phyloP scores from a whole-genome alignment of 2,113 vertebrate species.

The Rhinoderma darwinii region DNA sequence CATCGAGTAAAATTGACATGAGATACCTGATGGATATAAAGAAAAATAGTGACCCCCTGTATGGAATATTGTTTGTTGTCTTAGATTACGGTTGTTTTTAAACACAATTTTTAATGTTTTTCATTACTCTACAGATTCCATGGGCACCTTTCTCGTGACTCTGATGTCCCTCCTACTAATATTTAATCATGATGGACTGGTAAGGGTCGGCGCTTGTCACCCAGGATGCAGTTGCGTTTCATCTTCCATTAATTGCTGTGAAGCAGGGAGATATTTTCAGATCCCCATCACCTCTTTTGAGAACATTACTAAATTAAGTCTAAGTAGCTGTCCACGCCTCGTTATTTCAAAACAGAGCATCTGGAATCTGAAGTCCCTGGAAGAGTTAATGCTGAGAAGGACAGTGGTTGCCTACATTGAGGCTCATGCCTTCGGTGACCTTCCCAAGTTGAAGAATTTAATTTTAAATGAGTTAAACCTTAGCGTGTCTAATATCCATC shows the following conservation, averaged over 20 bases:
- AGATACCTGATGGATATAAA: too few species aligned
- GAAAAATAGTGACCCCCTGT: too few species aligned
- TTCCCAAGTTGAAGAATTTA: conserved; percentile 62
- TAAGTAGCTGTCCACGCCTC: conserved; percentile 22
- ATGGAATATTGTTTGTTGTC: not conserved
- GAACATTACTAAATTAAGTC: conserved; percentile 15
- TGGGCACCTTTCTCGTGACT: not conserved
- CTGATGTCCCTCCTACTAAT: not conserved
- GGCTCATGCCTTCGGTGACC: conserved; percentile 53
- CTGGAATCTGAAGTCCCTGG: conserved; percentile 45
- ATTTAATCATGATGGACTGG: not conserved
- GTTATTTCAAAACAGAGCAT: conserved; percentile 36
- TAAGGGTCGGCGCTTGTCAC: not conserved
- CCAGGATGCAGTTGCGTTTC: conserved; percentile 23
- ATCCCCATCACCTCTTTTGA: conserved; percentile 6
- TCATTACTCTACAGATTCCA: conserved; percentile 17
- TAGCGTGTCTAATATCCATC: conserved; percentile 72
- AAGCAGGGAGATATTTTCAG: conserved; percentile 8
- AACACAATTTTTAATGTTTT: not conserved
- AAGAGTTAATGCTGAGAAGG: conserved; percentile 54
- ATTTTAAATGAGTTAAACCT: conserved; percentile 64
- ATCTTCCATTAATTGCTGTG: conserved; percentile 46
- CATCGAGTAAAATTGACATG: too few species aligned
- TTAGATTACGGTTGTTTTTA: not conserved
- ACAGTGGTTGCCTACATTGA: conserved; percentile 41